Evolutionary conservation across 2,113 vertebrate genomes (phyloP).

Genomic region (Puntigrus tetrazona): DNA sequence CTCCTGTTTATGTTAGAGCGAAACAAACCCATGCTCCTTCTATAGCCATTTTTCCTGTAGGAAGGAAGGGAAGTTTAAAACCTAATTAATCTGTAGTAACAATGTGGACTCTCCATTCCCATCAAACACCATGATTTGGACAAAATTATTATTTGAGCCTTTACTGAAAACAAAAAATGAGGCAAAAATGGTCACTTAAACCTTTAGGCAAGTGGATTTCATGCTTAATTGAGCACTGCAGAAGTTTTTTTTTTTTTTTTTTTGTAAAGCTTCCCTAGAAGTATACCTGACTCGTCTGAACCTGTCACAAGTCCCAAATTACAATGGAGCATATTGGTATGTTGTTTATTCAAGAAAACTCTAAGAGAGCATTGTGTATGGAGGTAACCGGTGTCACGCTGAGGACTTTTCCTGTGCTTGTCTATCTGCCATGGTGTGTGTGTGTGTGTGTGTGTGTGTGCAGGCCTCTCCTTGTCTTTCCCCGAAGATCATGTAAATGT

Average conservation of each 20-base stretch:
- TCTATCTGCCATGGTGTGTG: constrained; percentile 25
- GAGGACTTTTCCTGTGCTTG: constrained; percentile 45
- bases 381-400: constrained; percentile 37
- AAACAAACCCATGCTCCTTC: constrained; percentile 31
- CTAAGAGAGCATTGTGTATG: constrained; percentile 5
- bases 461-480: constrained; percentile 8
- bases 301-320: constrained; percentile 16
- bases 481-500: not conserved
- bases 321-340: constrained; percentile 3
- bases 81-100: constrained; percentile 4
- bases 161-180: not conserved
- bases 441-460: not conserved
- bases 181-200: not conserved
- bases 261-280: not conserved
- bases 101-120: not conserved
- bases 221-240: too few species aligned
- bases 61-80: constrained; percentile 2
- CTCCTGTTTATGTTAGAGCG: constrained; percentile 52
- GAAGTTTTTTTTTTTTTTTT: not conserved
- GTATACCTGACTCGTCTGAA: not conserved
- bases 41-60: constrained; percentile 1
- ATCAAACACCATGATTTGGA: not conserved
- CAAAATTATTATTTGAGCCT: not conserved
- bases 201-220: not conserved
- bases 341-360: constrained; percentile 32